Percentiles rank a stretch among this genome's conserved stretches.
phyloP scores from a whole-genome alignment of 2,797 vertebrate species.

The Sebastolobus alascanus region DNA sequence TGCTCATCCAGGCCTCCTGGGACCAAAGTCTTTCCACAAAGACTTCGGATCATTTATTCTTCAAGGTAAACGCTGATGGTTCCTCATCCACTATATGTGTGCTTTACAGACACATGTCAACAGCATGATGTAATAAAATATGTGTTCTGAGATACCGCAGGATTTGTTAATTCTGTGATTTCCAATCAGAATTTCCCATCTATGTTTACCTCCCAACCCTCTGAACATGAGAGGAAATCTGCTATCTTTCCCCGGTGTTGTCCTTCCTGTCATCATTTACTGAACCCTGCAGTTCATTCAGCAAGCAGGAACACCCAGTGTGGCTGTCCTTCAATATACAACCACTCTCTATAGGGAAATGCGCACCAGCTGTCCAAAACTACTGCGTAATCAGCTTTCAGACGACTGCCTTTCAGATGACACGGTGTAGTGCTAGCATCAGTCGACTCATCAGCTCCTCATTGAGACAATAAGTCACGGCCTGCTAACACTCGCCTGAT shows the following conservation, averaged over 20 bases:
- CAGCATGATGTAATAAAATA: not conserved
- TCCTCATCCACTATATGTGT: slow-evolving; percentile 6
- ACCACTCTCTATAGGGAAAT: slow-evolving; percentile 3
- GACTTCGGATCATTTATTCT: slow-evolving; percentile 46
- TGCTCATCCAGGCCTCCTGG: slow-evolving; percentile 41
- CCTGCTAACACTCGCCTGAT: slow-evolving; percentile 20
- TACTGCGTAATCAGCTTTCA: slow-evolving; percentile 21
- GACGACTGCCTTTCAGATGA: slow-evolving; percentile 24
- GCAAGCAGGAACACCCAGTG: slow-evolving; percentile 49
- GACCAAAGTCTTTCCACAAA: slow-evolving; percentile 43
- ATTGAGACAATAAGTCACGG: slow-evolving; percentile 34
- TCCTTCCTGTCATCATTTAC: slow-evolving; percentile 42
- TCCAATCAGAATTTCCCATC: not conserved
- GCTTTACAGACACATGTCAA: not conserved
- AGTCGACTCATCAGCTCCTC: slow-evolving; percentile 29
- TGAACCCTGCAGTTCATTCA: slow-evolving; percentile 28
- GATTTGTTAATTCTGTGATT: not conserved
- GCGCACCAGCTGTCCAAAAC: slow-evolving; percentile 10
- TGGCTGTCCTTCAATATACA: slow-evolving; percentile 13
- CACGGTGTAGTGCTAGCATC: not conserved
- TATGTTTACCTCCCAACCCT: slow-evolving; percentile 37
- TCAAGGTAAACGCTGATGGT: slow-evolving; percentile 49
- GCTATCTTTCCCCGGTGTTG: slow-evolving; percentile 9
- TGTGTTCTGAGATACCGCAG: not conserved
- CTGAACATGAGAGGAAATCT: slow-evolving; percentile 32